phyloP scores from a whole-genome alignment of 2,113 vertebrate genomes.

The Ornithorhynchus anatinus region DNA sequence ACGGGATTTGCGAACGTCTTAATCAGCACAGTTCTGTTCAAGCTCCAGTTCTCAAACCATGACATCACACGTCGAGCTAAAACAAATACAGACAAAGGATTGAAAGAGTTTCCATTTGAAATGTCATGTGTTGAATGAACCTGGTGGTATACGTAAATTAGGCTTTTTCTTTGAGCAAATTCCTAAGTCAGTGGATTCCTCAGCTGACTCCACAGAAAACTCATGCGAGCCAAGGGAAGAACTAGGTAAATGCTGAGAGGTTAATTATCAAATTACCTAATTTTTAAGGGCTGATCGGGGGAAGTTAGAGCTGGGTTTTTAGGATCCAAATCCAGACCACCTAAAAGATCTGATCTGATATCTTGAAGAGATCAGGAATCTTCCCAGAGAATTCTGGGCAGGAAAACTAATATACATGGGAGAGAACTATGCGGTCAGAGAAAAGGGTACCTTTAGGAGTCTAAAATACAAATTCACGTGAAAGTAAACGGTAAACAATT shows the following conservation, averaged over 20 bases:
- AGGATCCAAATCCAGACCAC: neutral
- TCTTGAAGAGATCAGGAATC: too few relatives aligned
- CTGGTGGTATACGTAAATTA: neutral
- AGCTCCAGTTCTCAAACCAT: slow-evolving; percentile 12
- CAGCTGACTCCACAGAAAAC: neutral
- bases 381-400: too few relatives aligned
- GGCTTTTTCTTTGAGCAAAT: neutral
- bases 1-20: too few relatives aligned
- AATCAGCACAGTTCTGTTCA: slow-evolving; percentile 8
- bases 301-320: neutral
- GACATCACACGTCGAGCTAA: neutral
- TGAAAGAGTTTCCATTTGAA: neutral
- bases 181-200: neutral
- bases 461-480: too few relatives aligned
- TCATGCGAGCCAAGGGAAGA: neutral
- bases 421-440: too few relatives aligned
- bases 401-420: too few relatives aligned
- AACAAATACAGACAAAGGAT: slow-evolving; percentile 34
- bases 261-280: neutral
- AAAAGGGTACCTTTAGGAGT: too few relatives aligned
- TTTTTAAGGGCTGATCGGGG: neutral
- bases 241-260: neutral
- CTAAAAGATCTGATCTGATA: too few relatives aligned
- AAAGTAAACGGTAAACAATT: neutral
- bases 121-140: neutral